Percentiles rank a stretch among this genome's conserved stretches.
Evolutionary conservation across 2,113 vertebrate species (phyloP).

Genomic region (Albula goreensis): DNA sequence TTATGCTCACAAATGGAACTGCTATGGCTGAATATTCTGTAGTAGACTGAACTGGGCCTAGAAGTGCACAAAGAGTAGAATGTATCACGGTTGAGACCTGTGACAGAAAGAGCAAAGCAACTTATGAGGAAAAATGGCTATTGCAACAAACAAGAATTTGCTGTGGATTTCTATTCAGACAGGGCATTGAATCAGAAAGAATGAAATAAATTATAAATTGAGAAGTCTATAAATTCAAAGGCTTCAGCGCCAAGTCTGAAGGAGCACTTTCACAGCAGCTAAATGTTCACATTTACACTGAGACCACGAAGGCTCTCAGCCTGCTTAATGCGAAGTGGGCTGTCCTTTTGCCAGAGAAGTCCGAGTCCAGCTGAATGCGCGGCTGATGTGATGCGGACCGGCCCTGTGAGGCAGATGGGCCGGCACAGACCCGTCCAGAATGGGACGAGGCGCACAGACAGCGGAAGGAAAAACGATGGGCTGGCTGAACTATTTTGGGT

Average conservation of each 20-base stretch:
- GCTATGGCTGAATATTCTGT: too few species aligned
- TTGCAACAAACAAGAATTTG: not conserved
- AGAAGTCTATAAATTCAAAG: not conserved
- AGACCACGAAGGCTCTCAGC: not conserved
- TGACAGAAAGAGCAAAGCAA: too few species aligned
- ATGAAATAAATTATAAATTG: not conserved
- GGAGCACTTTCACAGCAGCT: not conserved
- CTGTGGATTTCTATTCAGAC: not conserved
- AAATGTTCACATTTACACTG: not conserved
- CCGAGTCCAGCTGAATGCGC: not conserved
- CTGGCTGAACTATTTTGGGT: conserved; percentile 48
- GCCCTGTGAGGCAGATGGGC: not conserved
- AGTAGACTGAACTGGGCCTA: too few species aligned
- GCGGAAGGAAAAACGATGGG: conserved; percentile 45
- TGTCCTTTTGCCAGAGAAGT: not conserved
- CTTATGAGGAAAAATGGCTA: not conserved
- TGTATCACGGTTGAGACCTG: too few species aligned
- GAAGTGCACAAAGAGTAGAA: too few species aligned
- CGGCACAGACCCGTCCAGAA: not conserved
- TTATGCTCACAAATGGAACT: too few species aligned
- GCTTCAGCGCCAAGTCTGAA: not conserved
- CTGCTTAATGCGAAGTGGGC: not conserved
- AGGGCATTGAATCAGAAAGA: not conserved
- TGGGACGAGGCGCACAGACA: conserved; percentile 33
- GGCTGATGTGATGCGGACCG: conserved; percentile 4